Base-by-base conservation (phyloP, 2,888 invertebrate species). In the Xiphydria camelus region DNA sequence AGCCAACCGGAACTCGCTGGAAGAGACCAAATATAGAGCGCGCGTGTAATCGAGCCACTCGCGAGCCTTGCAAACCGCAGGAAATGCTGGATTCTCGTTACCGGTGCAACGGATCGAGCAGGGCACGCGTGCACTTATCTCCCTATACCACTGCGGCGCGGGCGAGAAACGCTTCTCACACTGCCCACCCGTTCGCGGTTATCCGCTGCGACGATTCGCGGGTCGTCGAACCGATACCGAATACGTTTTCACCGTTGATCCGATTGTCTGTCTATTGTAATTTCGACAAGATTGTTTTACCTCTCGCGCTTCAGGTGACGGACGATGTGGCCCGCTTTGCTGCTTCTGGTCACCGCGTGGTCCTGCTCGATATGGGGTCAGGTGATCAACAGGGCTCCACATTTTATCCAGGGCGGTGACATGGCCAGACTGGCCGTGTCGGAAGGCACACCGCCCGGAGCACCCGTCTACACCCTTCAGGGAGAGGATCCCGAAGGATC, bases 401-500 rank as follows among this genome's bases (percentile, higher is more conserved):
- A 86, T 64, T 91, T 91, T 70, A 76, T 87, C 17, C 82, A 86
- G 15, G 86, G 86, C 54, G 89, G 90, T 1, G 90, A 91, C 66
- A 88, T 91, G 88, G 82, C 86, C 2, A 82, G 85, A 48, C 85
- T 91, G 64, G 83, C 84, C 44, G 73, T 91, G 7, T 80, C 84
- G 6, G 91, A 90, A 71, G 83, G 88, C 58, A 88, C 89, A 1
- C 80, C 82, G 23, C 84, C 87, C 7, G 89, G 89, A 22, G 85
- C 87, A 45, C 86, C 87, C 0, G 85, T 89, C 1, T 89, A 89
- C 75, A 87, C 87, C 57, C 79, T 88, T 25, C 84, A 83, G 79
- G 88, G 87, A 80, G 78, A 78, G 26, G 91, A 91, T 66, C 90
- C 89, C 1, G 90, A 91, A 66, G 86, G 85, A 37, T 83, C 86